Percentiles rank a stretch among this genome's conserved stretches.
Conservation (phyloP, 2,113 vertebrate genomes). For the Mugil cephalus region DNA sequence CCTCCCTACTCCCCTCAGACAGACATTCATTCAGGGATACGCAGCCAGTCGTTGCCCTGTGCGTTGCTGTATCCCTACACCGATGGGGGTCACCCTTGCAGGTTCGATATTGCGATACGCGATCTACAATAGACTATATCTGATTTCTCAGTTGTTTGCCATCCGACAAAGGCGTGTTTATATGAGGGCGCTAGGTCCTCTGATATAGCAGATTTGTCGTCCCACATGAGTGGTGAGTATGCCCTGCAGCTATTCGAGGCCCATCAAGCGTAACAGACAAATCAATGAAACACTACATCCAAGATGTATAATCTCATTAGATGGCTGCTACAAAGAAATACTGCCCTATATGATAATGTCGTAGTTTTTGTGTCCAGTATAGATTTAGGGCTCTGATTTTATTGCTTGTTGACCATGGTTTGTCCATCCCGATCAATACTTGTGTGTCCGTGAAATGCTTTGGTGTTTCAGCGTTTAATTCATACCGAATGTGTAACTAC, state of each 20-base stretch:
- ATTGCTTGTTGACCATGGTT: conserved; percentile 56
- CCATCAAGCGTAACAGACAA: conserved; percentile 59
- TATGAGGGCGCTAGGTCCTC: conserved; percentile 27
- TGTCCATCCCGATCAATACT: conserved; percentile 31
- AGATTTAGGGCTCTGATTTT: conserved; percentile 52
- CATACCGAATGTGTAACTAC: neutral
- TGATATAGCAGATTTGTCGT: conserved; percentile 49
- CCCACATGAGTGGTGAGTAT: conserved; percentile 43
- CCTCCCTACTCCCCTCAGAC: neutral
- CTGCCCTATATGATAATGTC: conserved; percentile 48
- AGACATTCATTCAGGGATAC: conserved; percentile 45
- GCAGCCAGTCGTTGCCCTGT: conserved; percentile 20
- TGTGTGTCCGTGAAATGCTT: conserved; percentile 11
- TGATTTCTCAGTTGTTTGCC: conserved; percentile 32
- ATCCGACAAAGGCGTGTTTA: conserved; percentile 28
- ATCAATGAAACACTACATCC: conserved; percentile 70
- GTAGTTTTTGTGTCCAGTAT: conserved; percentile 38
- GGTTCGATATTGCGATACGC: conserved; percentile 44
- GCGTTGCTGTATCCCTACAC: conserved; percentile 10
- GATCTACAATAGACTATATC: conserved; percentile 36
- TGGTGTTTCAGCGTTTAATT: conserved; percentile 42
- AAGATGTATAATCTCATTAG: conserved; percentile 72
- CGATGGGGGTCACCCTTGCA: conserved; percentile 35
- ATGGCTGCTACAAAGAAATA: conserved; percentile 52
- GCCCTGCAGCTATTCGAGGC: conserved; percentile 42